Conservation (phyloP, 1,140 invertebrate genomes). For the Mizuhopecten yessoensis region DNA sequence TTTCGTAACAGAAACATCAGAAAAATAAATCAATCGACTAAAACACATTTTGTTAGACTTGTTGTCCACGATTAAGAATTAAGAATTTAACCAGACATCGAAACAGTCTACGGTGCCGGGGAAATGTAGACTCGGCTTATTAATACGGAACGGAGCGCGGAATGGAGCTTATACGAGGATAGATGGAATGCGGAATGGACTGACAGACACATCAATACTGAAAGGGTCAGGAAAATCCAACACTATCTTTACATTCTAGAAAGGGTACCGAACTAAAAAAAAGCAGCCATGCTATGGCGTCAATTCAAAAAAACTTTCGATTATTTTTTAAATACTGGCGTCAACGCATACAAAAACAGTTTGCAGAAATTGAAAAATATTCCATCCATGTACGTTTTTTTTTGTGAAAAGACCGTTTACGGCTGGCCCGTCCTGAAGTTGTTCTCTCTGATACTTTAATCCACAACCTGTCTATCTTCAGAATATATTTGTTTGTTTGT, state of each 20-base stretch:
- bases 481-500: too few relatives aligned
- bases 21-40: background rate
- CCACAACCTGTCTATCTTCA: too few relatives aligned
- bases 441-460: too few relatives aligned
- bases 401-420: background rate
- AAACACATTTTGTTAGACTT: background rate
- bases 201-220: background rate
- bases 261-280: background rate
- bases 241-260: background rate
- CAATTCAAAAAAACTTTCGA: background rate
- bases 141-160: background rate
- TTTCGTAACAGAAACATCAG: background rate
- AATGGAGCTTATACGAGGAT: background rate
- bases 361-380: background rate
- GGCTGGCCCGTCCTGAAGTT: too few relatives aligned
- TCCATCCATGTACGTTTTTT: background rate
- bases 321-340: background rate
- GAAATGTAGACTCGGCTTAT: constrained; percentile 9
- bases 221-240: background rate
- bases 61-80: background rate
- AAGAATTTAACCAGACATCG: background rate
- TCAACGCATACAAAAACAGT: background rate
- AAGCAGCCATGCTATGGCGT: background rate
- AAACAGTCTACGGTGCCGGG: background rate
- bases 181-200: background rate